Evolutionary conservation across 2,113 vertebrate species (phyloP).

Genomic region (Phrynocephalus versicolor): DNA sequence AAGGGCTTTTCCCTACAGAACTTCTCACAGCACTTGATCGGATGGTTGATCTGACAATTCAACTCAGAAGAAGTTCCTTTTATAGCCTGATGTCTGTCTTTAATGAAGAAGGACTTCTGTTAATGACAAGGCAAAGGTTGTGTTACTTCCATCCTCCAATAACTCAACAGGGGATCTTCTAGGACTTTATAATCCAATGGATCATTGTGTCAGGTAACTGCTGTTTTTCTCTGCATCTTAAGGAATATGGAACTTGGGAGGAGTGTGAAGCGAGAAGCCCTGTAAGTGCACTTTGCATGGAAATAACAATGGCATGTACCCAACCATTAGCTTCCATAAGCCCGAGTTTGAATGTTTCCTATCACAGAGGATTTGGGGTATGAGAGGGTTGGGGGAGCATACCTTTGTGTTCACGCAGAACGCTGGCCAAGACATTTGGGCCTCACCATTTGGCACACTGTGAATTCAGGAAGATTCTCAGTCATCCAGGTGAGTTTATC

Average conservation of each 20-base stretch:
- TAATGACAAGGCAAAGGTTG: neutral
- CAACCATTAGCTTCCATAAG: neutral
- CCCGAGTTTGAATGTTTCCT: neutral
- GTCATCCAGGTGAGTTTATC: no score
- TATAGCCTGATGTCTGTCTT: neutral
- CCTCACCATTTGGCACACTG: neutral
- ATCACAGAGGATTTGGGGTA: neutral
- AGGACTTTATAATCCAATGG: no score
- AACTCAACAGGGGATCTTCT: no score
- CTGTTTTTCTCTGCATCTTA: neutral
- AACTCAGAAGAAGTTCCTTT: neutral
- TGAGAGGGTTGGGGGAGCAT: neutral
- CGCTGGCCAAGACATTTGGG: neutral
- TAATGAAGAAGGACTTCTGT: neutral
- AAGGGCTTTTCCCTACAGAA: no score
- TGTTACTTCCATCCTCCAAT: no score
- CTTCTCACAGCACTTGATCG: neutral
- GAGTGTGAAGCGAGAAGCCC: no score
- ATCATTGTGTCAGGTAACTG: no score
- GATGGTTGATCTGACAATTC: neutral
- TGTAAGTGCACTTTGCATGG: no score
- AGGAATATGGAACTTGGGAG: neutral
- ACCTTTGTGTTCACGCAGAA: neutral
- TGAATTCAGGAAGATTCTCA: neutral
- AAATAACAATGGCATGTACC: no score